These are phyloP conservation scores for Liasis olivaceus DNA, from an alignment of 2,797 vertebrate species.

Conservation along the genomic window DNA sequence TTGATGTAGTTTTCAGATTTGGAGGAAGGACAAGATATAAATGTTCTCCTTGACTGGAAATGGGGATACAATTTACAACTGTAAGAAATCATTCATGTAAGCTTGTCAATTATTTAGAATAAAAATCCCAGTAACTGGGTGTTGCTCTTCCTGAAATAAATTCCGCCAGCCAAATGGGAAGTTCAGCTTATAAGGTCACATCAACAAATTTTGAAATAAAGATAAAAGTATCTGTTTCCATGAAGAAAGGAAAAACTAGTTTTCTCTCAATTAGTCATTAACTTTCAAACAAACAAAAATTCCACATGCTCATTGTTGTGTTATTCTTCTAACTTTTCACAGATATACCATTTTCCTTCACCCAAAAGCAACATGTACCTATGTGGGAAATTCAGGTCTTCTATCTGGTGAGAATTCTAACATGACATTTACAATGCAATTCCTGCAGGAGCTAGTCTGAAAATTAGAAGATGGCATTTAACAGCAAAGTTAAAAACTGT, in stretches of 20 bases:
- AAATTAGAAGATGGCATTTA: not conserved
- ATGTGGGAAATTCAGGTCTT: not conserved
- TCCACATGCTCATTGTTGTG: not conserved
- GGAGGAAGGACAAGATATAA: not conserved
- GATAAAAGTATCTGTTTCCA: constrained; percentile 13
- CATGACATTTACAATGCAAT: not conserved
- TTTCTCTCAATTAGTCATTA: not conserved
- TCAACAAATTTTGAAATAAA: constrained; percentile 1
- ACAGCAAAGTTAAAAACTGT: not conserved
- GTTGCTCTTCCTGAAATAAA: not conserved
- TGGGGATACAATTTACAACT: not conserved
- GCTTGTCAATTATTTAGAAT: not conserved
- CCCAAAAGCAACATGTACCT: not conserved
- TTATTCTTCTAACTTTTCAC: not conserved
- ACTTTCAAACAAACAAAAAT: not conserved
- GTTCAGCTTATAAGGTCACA: not conserved
- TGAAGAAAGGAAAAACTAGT: not conserved
- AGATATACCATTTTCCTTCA: not conserved
- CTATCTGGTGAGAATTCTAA: not conserved
- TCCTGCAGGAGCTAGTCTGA: not conserved
- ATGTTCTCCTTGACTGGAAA: not conserved
- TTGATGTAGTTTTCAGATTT: not conserved
- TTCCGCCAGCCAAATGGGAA: not conserved
- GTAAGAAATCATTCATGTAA: not conserved
- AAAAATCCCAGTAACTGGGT: not conserved